Base-by-base conservation (phyloP, 2,797 vertebrate species). In the Hoplostethus atlanticus region DNA sequence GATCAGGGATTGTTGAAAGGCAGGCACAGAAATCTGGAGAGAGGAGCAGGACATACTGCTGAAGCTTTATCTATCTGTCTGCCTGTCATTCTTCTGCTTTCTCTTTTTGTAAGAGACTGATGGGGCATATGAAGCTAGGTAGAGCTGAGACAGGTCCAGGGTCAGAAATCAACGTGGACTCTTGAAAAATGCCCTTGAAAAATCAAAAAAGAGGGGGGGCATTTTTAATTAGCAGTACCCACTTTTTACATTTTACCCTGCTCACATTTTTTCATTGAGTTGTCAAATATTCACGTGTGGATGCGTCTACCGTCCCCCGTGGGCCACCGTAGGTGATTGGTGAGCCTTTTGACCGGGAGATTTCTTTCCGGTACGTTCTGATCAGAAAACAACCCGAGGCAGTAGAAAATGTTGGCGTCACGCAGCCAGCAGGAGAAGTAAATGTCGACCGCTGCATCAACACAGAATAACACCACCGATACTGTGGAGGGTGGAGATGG, bases 161-260 rank as follows among this genome's bases (percentile, higher is more conserved):
- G 86, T 82, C 87, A 87, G 78, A 85, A 85, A 87, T 77, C 21
- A 21, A 21, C 21, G 21, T 21, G 21, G 21, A 21, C 21, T 21
- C 21, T n/a, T n/a, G n/a, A 21, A 21, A 21, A 21, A 21, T 75
- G 77, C 73, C 87, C 88, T 88, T 89, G 82, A 89, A 91, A 88
- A 92, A 92, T 91, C 81, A 84, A 86, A 91, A 91, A 83, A 74
- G 79, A 87, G 85, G 86, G 48, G 69, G 38, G 21, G 21, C 21
- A 21, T 21, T 21, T 21, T 21, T 21, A 21, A 79, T 61, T 5
- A 66, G 69, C 1, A 44, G 59, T 67, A 65, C 61, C 34, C 21
- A 5, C 3, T 34, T 34, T 34, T 5, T 34, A 6, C 34, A 34
- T 34, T 34, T 6, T 34, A 34, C 34, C 2, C 6, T 34, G 31